A percentile compares a stretch with the other conserved stretches of the same genome.
Conservation (phyloP, 2,888 invertebrate genomes). For the Athrips mouffetella region DNA sequence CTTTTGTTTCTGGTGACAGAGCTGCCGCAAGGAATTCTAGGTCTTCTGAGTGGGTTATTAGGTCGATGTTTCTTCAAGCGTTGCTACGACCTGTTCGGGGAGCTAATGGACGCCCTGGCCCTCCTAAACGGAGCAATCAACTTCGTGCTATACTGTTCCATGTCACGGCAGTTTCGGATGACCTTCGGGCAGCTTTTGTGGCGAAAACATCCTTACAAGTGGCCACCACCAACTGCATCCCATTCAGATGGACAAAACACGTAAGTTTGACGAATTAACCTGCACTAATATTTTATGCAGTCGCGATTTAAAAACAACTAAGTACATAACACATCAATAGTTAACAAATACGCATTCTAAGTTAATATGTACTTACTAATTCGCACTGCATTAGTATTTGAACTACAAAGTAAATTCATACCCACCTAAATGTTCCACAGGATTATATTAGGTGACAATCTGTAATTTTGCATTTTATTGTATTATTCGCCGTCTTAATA, state of each 20-base stretch:
- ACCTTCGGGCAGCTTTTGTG: constrained; percentile 69
- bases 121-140: constrained; percentile 95
- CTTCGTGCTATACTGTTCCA: constrained; percentile 95
- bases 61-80: constrained; percentile 85
- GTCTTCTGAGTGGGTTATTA: constrained; percentile 59
- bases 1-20: constrained; percentile 92
- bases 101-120: constrained; percentile 93
- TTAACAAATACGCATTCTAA: too few relatives aligned
- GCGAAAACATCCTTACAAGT: constrained; percentile 64
- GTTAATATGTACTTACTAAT: too few relatives aligned
- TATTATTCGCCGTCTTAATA: too few relatives aligned
- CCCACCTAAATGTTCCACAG: too few relatives aligned
- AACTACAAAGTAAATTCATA: too few relatives aligned
- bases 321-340: too few relatives aligned
- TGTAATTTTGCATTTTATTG: too few relatives aligned
- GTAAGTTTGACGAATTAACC: too few relatives aligned
- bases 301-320: too few relatives aligned
- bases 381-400: too few relatives aligned
- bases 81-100: constrained; percentile 90
- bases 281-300: too few relatives aligned
- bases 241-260: constrained; percentile 81
- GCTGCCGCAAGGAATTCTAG: constrained; percentile 87
- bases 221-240: constrained; percentile 71
- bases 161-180: constrained; percentile 94
- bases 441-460: too few relatives aligned